Conservation (phyloP, 2,113 vertebrate species). For the Origma solitaria region DNA sequence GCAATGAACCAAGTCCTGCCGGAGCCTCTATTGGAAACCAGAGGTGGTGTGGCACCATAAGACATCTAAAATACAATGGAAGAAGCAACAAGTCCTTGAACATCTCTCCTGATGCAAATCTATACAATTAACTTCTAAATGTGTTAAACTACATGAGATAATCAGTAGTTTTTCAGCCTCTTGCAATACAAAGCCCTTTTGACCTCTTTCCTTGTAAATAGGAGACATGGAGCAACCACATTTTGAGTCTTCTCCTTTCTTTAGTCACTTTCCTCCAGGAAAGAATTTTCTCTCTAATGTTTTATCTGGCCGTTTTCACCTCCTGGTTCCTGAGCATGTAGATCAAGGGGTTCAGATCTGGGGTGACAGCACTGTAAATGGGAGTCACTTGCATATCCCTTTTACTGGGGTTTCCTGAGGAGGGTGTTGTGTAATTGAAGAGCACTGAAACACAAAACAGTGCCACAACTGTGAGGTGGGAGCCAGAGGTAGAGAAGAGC, state of each 20-base stretch:
- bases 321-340: constrained; percentile 55
- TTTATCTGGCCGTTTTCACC: constrained; percentile 2
- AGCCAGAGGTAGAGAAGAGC: not conserved
- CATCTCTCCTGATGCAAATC: not conserved
- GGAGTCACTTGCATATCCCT: not conserved
- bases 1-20: not conserved
- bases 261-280: not conserved
- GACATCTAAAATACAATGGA: not conserved
- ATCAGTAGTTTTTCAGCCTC: not conserved
- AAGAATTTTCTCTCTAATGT: not conserved
- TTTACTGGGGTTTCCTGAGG: not conserved
- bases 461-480: not conserved
- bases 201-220: not conserved
- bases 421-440: not conserved
- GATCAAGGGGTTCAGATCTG: constrained; percentile 42
- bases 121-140: not conserved
- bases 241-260: not conserved
- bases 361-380: not conserved
- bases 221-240: not conserved
- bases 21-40: not conserved
- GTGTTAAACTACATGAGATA: not conserved
- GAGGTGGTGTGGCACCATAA: not conserved
- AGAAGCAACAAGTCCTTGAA: not conserved
- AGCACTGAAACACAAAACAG: not conserved
- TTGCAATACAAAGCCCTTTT: not conserved